Base-by-base conservation (phyloP, 2,113 vertebrate genomes). In the Crotalus tigris region DNA sequence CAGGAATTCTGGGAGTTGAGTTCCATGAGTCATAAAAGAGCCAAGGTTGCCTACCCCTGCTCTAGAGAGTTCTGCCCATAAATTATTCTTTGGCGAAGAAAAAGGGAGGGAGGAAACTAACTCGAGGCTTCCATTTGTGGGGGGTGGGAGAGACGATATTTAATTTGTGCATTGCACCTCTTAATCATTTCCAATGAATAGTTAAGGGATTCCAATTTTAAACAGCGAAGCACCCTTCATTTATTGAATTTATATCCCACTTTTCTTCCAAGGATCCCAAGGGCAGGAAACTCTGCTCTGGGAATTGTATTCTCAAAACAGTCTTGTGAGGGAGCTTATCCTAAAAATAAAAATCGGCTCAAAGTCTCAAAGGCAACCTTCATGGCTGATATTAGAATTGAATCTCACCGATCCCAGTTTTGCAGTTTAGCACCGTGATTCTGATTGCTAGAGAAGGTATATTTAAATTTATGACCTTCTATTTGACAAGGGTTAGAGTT, bases 11-110 rank as follows among this genome's bases (percentile, higher is more conserved):
- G 55, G 55, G 55, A 57, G 55, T 57, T 57, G 55, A 57, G 21
- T 5, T 57, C 55, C 19, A 21, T 1, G 17, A 21, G 55, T 21
- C 55, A 21, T 57, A 57, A 57, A 57, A 19, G 6, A 7, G 19
- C 21, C 57, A 58, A 23, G 57, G 21, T 58, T 58, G 1, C 5
- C 5, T 5, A 23, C 15, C 19, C 19, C 57, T 58, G 57, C 96
- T 96, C 96, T 91, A 93, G 97, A 96, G 96, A 96, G 95, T 95
- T 93, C 93, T 93, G 93, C 93, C 93, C 97, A 97, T 97, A 94
- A 97, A 97, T 97, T 97, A 97, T 96, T 97, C 95, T 46, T 96
- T 95, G 29, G 6, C 3, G 49, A 89, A 39, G 29, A 51, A 29
- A 53, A 51, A 69, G 15, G 44, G 90, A 92, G 54, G 94, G 95